Evolutionary conservation across 2,113 vertebrate genomes (phyloP), one percentile per base, ranked within the genome.

Genomic region (Uropsilus gracilis): DNA sequence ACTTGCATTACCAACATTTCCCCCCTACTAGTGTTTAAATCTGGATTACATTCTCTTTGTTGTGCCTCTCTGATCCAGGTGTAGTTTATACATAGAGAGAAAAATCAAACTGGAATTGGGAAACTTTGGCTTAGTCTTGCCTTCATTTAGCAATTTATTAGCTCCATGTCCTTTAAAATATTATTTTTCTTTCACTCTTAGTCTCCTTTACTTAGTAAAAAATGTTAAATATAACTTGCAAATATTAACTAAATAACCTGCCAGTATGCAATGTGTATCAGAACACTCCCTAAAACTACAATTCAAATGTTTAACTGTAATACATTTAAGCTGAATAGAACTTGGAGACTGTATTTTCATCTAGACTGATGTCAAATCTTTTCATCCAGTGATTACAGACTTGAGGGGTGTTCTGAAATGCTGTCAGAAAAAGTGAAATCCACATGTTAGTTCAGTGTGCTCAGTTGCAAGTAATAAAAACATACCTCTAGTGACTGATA

Each of bases 121-220:
- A 90, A 59, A 42, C 10, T 28, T 63, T 18, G 94, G n/a, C 86
- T 90, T 57, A 66, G 42, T 63, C 30, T 64, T 76, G 13, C 30
- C n/a, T 13, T 16, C 53, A 80, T 24, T 64, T 80, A 80, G 30
- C 18, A 57, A 46, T 17, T 68, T 48, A 37, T 71, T 84, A 84
- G 12, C 28, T 86, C 42, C 91, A 2, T 68, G 39, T 80, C 39
- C 64, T 94, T 89, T 86, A 39, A 83, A 94, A 39, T 11, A 63
- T 50, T 71, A 3, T 95, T 34, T 14, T 78, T 86, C 14, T 96
- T 20, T 76, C 30, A 75, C 4, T 20, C 63, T 50, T 66, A 66
- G 16, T 86, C 82, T 92, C 24, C 14, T 75, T 68, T 57, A 86
- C 14, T 83, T 84, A 90, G 37, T 82, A 93, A 92, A 92, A 39